Conservation (phyloP, 2,888 invertebrate species). For the Ennomos erosarius region DNA sequence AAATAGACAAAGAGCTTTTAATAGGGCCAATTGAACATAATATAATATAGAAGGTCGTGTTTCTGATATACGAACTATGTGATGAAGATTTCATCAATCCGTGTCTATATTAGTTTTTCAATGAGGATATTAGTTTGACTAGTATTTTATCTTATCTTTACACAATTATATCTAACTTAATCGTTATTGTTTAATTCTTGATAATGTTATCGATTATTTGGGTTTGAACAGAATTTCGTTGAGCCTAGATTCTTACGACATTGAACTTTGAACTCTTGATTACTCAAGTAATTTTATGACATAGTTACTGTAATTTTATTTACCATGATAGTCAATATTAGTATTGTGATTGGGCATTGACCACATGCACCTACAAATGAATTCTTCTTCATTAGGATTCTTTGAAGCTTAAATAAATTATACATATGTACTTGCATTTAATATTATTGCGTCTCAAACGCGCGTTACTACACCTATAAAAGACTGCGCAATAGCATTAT, state of each 20-base stretch:
- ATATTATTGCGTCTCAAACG: constrained; percentile 31
- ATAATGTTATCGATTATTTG: constrained; percentile 18
- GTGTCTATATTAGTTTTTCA: background rate
- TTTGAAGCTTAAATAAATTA: constrained; percentile 8
- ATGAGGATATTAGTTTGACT: background rate
- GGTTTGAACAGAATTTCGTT: constrained; percentile 1
- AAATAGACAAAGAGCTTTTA: constrained; percentile 29
- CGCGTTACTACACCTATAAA: constrained; percentile 20
- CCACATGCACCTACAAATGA: too few relatives aligned
- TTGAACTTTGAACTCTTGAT: too few relatives aligned
- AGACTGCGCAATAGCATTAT: constrained; percentile 29
- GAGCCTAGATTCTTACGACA: too few relatives aligned
- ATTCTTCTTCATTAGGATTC: too few relatives aligned
- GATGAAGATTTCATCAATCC: background rate
- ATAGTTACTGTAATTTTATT: too few relatives aligned
- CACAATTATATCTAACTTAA: background rate
- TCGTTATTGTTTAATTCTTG: constrained; percentile 4
- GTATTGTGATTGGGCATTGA: too few relatives aligned
- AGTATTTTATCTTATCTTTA: constrained; percentile 1
- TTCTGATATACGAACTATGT: background rate
- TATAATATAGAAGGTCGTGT: constrained; percentile 1
- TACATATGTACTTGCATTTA: constrained; percentile 28
- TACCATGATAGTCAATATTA: too few relatives aligned
- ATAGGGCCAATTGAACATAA: constrained; percentile 15
- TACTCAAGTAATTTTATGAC: too few relatives aligned